Percentiles rank a stretch among this genome's conserved stretches.
These are phyloP conservation scores for Apteryx owenii DNA, from an alignment of 2,113 vertebrate species.

Conservation along the genomic window DNA sequence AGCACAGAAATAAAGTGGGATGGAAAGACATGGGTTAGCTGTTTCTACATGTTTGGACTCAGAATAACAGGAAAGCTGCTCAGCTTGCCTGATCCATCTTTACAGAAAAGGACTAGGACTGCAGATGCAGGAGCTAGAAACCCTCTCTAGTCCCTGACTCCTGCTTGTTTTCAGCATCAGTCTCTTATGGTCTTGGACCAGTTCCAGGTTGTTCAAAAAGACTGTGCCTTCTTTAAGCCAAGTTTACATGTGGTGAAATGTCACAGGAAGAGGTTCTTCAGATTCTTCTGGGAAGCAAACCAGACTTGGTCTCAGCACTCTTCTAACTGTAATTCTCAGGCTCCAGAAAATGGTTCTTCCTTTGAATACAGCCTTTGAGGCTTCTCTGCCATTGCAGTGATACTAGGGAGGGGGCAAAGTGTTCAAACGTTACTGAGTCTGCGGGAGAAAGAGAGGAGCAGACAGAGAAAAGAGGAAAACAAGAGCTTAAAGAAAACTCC, in stretches of 20 bases:
- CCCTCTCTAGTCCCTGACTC: background rate
- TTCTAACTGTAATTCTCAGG: background rate
- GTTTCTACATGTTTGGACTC: background rate
- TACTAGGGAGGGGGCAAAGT: background rate
- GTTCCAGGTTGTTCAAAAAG: background rate
- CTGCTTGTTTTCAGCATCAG: fast-evolving
- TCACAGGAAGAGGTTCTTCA: background rate
- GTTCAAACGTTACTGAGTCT: background rate
- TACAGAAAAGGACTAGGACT: too few species aligned
- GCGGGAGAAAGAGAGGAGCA: background rate
- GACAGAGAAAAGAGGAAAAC: background rate
- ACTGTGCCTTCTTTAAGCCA: background rate
- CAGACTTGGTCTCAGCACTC: fast-evolving
- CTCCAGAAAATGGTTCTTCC: background rate
- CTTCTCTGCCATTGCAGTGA: fast-evolving
- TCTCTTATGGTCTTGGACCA: background rate
- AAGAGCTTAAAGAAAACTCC: background rate
- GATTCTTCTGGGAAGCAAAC: background rate
- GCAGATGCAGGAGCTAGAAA: background rate
- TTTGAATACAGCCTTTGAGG: background rate
- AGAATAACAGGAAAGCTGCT: background rate
- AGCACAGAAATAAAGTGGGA: background rate
- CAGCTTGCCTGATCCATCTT: background rate
- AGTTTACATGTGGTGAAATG: background rate
- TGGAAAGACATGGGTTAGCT: background rate